Base-by-base conservation (phyloP, 2,113 vertebrate genomes). In the Nesogale talazaci region DNA sequence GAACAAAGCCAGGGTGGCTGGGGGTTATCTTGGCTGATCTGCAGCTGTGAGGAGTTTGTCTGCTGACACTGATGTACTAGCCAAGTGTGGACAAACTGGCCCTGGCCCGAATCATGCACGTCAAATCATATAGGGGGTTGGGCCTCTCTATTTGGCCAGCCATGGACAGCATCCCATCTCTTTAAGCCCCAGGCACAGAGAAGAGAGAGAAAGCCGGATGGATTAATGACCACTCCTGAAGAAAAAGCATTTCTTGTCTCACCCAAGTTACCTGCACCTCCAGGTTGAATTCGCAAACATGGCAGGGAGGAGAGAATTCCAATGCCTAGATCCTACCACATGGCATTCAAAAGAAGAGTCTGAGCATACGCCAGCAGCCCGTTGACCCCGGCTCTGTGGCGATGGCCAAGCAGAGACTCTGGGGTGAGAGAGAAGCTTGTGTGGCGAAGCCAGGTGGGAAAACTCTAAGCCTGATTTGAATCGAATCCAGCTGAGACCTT, bases 401-500 rank as follows among this genome's bases (percentile, higher is more conserved):
- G 57, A 38, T 15, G 34, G 72, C 0, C 9, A 82, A 87, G 69
- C 16, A 0, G 56, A n/a, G 74, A 34, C 81, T 84, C 81, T 29
- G n/a, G 79, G 86, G 65, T 56, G 67, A 91, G 82, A 94, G 92
- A 61, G 61, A 61, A 90, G 81, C 93, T 52, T 90, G 74, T 93
- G 72, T 78, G 70, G 52, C 81, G 94, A 93, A 90, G 25, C 94
- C 95, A 88, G 93, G 93, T 94, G 93, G 96, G 94, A 88, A 94
- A 95, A 82, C 74, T 69, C 92, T 74, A 61, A 59, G 77, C 34
- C 83, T 94, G 74, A 95, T 96, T 94, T 96, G 67, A 94, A 92
- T 17, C 46, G 90, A 96, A 92, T 72, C 88, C 93, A 95, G 89
- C 88, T 93, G 94, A 96, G 95, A 93, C 92, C 83, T 56, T 84